Evolutionary conservation across 2,797 vertebrate species (phyloP).

Genomic region (Paguma larvata): DNA sequence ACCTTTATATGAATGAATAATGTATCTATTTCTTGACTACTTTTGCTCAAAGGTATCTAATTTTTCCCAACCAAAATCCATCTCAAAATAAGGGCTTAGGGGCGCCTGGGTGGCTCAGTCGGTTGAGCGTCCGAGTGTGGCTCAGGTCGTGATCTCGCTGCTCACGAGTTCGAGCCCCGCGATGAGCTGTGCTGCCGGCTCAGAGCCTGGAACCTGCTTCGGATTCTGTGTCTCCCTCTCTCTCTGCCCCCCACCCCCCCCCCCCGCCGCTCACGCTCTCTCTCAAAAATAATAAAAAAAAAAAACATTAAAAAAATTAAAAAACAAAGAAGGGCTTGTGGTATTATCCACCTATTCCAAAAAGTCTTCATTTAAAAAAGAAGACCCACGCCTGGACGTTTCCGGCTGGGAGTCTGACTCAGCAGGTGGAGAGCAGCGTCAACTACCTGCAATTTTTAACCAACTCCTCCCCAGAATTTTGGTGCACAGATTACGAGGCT

Average conservation of each 20-base stretch:
- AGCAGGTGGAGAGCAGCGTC: background rate
- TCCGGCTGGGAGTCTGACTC: background rate
- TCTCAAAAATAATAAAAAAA: no score
- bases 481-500: background rate
- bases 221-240: no score
- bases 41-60: background rate
- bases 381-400: background rate
- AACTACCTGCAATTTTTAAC: background rate
- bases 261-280: no score
- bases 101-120: background rate
- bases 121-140: no score
- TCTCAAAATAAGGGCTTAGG: background rate
- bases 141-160: no score
- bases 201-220: no score
- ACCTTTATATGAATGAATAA: background rate
- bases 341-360: background rate
- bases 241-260: no score
- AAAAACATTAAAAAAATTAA: no score
- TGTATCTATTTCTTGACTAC: background rate
- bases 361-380: background rate
- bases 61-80: background rate
- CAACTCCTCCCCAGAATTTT: background rate
- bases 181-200: no score
- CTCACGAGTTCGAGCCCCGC: no score
- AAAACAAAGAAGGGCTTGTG: background rate